phyloP scores from a whole-genome alignment of 2,113 vertebrate species.

The Pipa parva region DNA sequence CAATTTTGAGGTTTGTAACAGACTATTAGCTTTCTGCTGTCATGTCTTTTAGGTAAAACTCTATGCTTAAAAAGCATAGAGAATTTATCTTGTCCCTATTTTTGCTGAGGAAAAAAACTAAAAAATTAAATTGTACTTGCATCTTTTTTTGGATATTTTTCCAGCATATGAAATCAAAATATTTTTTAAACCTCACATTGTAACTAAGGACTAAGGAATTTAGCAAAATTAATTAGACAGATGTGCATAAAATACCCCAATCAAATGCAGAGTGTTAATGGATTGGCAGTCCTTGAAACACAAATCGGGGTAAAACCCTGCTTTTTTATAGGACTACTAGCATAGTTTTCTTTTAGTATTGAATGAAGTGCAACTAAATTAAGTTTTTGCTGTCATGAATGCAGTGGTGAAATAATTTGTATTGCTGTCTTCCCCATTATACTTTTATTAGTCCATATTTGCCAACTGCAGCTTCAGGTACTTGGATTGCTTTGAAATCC shows the following conservation, averaged over 20 bases:
- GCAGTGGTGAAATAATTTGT: neutral
- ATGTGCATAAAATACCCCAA: conserved; percentile 4
- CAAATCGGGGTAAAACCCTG: too few relatives aligned
- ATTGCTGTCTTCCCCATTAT: too few relatives aligned
- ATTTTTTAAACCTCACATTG: too few relatives aligned
- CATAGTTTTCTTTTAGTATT: too few relatives aligned
- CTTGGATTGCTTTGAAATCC: too few relatives aligned
- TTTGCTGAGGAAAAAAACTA: neutral
- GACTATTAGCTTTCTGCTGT: conserved; percentile 46
- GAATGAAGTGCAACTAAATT: too few relatives aligned
- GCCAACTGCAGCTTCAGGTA: too few relatives aligned
- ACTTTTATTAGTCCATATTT: too few relatives aligned
- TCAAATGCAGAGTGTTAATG: conserved; percentile 66
- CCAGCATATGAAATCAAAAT: too few relatives aligned
- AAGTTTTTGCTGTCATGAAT: too few relatives aligned
- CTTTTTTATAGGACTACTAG: too few relatives aligned
- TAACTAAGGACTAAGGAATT: too few relatives aligned
- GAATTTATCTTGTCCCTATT: neutral
- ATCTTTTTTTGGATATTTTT: neutral
- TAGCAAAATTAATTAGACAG: neutral
- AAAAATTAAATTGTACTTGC: neutral
- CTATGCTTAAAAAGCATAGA: neutral
- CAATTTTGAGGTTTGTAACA: conserved; percentile 91
- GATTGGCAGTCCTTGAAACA: conserved; percentile 20
- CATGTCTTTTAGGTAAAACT: conserved; percentile 29